Evolutionary conservation across 1,140 invertebrate genomes (phyloP).

Genomic region (Gyrodactylus bullatarudis): DNA sequence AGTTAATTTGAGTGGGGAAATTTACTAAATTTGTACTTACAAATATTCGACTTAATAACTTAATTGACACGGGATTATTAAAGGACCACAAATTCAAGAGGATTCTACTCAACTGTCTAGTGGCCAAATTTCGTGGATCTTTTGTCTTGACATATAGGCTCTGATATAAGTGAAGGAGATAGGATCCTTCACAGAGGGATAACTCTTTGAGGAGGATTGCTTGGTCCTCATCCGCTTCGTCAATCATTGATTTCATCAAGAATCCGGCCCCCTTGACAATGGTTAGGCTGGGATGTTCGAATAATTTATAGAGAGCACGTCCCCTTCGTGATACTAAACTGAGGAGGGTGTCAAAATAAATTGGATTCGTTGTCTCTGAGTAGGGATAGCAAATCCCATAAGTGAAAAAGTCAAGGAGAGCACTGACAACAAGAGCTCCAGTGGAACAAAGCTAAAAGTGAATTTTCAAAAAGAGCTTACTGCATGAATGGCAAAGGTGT

Average conservation of each 20-base stretch:
- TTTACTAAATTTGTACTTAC: slow-evolving; percentile 24
- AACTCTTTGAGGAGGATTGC: slow-evolving; percentile 73
- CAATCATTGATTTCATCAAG: slow-evolving; percentile 78
- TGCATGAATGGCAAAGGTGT: slow-evolving; percentile 76
- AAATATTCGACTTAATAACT: slow-evolving; percentile 50
- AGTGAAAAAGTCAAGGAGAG: slow-evolving; percentile 93
- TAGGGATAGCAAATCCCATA: slow-evolving; percentile 90
- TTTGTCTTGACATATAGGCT: slow-evolving; percentile 52
- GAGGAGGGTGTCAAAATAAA: slow-evolving; percentile 68
- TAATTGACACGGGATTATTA: slow-evolving; percentile 57
- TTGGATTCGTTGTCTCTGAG: slow-evolving; percentile 86
- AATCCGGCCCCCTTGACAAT: slow-evolving; percentile 88
- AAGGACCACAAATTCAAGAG: slow-evolving; percentile 88
- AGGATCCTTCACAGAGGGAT: slow-evolving; percentile 71
- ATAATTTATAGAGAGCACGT: slow-evolving; percentile 55
- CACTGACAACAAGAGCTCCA: slow-evolving; percentile 31
- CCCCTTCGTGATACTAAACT: slow-evolving; percentile 68
- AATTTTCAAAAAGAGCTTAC: slow-evolving; percentile 27
- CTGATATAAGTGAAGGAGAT: slow-evolving; percentile 58
- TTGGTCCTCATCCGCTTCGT: slow-evolving; percentile 60
- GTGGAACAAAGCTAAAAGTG: slow-evolving; percentile 32
- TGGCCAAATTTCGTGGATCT: slow-evolving; percentile 34
- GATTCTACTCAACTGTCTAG: slow-evolving; percentile 64
- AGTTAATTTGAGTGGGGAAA: slow-evolving; percentile 11
- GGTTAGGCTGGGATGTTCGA: slow-evolving; percentile 79